A percentile compares a stretch with the other conserved stretches of the same genome.
Evolutionary conservation across 2,113 vertebrate genomes (phyloP).

Genomic region (Hippocampus comes): DNA sequence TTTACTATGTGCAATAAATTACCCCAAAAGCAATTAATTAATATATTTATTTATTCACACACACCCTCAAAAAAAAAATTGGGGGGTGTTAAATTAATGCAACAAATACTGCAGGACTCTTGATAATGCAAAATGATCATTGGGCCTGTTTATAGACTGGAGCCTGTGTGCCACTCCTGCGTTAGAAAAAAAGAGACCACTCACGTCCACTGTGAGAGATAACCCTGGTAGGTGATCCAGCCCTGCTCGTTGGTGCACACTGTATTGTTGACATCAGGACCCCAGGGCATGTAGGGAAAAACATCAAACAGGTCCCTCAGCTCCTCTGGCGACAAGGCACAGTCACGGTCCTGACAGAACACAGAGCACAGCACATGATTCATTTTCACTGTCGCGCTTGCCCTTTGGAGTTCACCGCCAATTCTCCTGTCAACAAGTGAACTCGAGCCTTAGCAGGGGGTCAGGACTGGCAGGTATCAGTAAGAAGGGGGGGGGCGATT

Average conservation of each 20-base stretch:
- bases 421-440: conserved; percentile 32
- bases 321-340: conserved; percentile 91
- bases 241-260: conserved; percentile 92
- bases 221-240: conserved; percentile 98
- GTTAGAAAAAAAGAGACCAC: conserved; percentile 45
- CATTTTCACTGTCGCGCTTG: conserved; percentile 25
- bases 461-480: not conserved
- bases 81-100: no score
- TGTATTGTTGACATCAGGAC: conserved; percentile 92
- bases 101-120: no score
- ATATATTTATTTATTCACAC: no score
- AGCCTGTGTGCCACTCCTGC: not conserved
- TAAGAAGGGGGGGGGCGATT: conserved; percentile 8
- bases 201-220: conserved; percentile 98
- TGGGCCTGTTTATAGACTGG: no score
- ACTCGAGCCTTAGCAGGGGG: conserved; percentile 34
- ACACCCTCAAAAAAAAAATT: no score
- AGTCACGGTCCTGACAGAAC: conserved; percentile 85
- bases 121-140: no score
- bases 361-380: not conserved
- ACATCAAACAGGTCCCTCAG: conserved; percentile 91
- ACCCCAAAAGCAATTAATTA: no score
- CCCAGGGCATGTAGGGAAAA: conserved; percentile 98
- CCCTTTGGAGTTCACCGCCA: conserved; percentile 27
- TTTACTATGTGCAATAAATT: no score